phyloP scores from a whole-genome alignment of 2,888 invertebrate species.

The Rhabditoides inermis region DNA sequence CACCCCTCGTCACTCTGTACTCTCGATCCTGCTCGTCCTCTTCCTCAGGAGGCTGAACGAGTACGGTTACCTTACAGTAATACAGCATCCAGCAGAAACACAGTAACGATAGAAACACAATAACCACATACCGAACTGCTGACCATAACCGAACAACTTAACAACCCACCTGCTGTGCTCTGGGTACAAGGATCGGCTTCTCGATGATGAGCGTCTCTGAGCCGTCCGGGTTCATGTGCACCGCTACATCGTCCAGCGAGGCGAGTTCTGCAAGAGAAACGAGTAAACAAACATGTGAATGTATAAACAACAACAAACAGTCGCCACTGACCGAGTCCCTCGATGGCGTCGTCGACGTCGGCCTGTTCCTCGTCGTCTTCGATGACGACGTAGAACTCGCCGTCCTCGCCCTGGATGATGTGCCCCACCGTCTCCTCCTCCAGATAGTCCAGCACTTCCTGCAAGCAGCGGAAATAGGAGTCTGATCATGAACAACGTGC shows the following conservation, averaged over 20 bases:
- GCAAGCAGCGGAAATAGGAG: neutral
- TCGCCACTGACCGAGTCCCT: too few species aligned
- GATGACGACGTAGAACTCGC: slow-evolving; percentile 22
- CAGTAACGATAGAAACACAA: too few species aligned
- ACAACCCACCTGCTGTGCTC: too few species aligned
- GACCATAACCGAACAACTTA: too few species aligned
- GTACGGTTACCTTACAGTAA: too few species aligned
- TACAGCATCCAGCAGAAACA: too few species aligned
- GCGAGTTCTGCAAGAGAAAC: slow-evolving; percentile 13
- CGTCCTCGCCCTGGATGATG: slow-evolving; percentile 26
- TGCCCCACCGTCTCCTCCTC: slow-evolving; percentile 21
- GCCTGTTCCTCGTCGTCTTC: slow-evolving; percentile 12
- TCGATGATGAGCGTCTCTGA: slow-evolving; percentile 16
- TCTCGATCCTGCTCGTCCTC: too few species aligned
- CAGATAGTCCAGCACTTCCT: slow-evolving; percentile 3
- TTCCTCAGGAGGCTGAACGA: too few species aligned
- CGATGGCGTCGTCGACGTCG: slow-evolving; percentile 3
- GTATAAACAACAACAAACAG: neutral
- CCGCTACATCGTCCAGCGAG: slow-evolving; percentile 12
- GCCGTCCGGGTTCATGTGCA: slow-evolving; percentile 15
- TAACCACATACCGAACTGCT: too few species aligned
- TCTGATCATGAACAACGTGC: slow-evolving; percentile 1
- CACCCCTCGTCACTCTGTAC: too few species aligned
- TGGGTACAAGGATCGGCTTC: neutral
- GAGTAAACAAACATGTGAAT: neutral